These are phyloP conservation scores for Taeniopygia guttata DNA, from an alignment of 2,797 vertebrate species.

Conservation along the genomic window DNA sequence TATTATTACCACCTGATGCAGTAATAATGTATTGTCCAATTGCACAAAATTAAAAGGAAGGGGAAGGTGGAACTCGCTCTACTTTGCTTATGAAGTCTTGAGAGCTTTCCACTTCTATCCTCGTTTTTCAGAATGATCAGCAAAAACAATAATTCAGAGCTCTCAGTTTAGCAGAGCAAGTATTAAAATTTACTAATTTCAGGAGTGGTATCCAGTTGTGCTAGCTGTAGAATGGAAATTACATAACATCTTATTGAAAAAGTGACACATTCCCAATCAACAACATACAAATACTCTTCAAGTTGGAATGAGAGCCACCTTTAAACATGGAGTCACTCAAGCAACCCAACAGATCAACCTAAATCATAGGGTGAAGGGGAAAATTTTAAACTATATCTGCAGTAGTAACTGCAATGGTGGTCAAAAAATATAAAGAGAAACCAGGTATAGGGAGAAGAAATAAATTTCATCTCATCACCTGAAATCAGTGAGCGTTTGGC, in stretches of 20 bases:
- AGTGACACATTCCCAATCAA: not conserved
- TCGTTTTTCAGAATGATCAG: not conserved
- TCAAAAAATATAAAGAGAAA: not conserved
- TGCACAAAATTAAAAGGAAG: too few species aligned
- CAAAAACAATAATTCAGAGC: not conserved
- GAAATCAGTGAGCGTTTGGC: not conserved
- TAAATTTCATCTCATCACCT: not conserved
- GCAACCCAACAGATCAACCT: not conserved
- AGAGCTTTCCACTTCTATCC: not conserved
- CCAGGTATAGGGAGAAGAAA: not conserved
- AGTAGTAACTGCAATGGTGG: not conserved
- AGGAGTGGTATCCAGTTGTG: not conserved
- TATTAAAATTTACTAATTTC: not conserved
- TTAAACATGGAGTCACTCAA: not conserved
- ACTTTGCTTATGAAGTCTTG: not conserved
- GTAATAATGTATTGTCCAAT: not conserved
- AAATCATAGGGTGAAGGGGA: not conserved
- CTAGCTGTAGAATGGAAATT: not conserved
- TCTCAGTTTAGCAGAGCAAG: not conserved
- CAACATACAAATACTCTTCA: not conserved
- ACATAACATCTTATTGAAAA: not conserved
- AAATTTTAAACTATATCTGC: not conserved
- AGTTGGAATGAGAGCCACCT: not conserved
- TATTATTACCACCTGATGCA: not conserved
- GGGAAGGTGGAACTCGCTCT: rapidly evolving